These are phyloP conservation scores for Conistra vaccinii DNA, from an alignment of 2,888 invertebrate genomes.

Conservation along the genomic window DNA sequence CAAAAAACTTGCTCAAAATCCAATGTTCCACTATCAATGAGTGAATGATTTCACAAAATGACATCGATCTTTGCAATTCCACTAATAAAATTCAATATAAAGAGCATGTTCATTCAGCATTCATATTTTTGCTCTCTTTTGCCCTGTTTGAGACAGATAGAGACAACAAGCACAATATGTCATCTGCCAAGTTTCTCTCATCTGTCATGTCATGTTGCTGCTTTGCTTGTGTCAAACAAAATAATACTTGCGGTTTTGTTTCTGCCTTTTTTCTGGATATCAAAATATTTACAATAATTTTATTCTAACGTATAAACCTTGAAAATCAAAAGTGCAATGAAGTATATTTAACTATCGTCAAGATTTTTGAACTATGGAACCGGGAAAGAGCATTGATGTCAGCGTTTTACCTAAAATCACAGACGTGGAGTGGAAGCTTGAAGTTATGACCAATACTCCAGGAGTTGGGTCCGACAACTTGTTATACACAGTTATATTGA, in stretches of 20 bases:
- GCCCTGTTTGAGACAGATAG: too few species aligned
- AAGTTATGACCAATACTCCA: conserved; percentile 86
- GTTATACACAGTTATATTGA: conserved; percentile 84
- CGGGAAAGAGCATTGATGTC: conserved; percentile 65
- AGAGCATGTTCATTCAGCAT: too few species aligned
- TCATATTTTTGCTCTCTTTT: neutral
- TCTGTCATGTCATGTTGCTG: neutral
- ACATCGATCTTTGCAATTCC: neutral
- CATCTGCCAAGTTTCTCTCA: neutral
- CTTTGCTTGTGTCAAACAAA: conserved; percentile 4
- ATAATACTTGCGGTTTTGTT: too few species aligned
- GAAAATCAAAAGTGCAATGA: conserved; percentile 11
- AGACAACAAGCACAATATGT: neutral
- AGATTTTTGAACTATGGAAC: conserved; percentile 67
- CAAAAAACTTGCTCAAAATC: conserved; percentile 1
- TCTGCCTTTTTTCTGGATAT: neutral
- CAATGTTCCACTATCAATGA: conserved; percentile 31
- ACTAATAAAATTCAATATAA: neutral
- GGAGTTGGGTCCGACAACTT: conserved; percentile 85
- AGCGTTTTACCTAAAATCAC: conserved; percentile 88
- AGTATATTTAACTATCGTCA: neutral
- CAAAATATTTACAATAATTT: conserved; percentile 15
- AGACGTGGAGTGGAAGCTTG: conserved; percentile 92
- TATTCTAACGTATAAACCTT: neutral
- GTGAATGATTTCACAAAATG: conserved; percentile 28